Base-by-base conservation (phyloP, 2,797 vertebrate species). In the Bovichtus variegatus region DNA sequence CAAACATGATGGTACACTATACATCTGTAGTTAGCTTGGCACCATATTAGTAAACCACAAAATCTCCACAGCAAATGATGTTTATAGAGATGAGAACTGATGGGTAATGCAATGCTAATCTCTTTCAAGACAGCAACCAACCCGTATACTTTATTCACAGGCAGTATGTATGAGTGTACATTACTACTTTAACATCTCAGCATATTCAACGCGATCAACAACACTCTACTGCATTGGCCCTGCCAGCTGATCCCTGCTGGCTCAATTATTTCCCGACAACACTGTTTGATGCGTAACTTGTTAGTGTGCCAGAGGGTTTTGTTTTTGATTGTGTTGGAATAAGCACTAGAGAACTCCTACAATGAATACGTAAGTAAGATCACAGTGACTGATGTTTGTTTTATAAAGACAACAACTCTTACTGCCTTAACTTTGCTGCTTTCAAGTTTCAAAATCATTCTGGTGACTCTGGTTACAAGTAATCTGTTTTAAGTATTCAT, bases 181-280 rank as follows among this genome's bases (percentile, higher is more conserved):
- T 71, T 64, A 54, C 47, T 61, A 5, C 65, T 76, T 71, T 51
- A 83, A 69, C 77, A 72, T 82, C 66, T 77, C 62, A 73, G 71
- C 74, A 58, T 73, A 72, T 74, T 38, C 65, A 62, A 10, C 50
- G 73, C 66, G 69, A 61, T 59, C 70, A 76, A 55, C 67, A 70
- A 49, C 60, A 49, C 46, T 74, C 25, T 43, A 13, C 67, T 77
- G 73, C 23, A 55, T 66, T 77, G 57, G 59, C 55, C 25, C 66
- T 68, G 76, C 61, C 69, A 55, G 66, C 71, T 71, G 76, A 84
- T 89, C 86, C 86, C 87, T 83, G 76, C 86, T 82, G 87, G 74
- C 83, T 85, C 78, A 86, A 82, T 90, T 87, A 90, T 87, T 81
- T 87, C 82, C 53, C 44, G 55, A 43, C 74, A 80, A 73, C 81